phyloP scores from a whole-genome alignment of 1,140 invertebrate species.

The Cydia amplana region DNA sequence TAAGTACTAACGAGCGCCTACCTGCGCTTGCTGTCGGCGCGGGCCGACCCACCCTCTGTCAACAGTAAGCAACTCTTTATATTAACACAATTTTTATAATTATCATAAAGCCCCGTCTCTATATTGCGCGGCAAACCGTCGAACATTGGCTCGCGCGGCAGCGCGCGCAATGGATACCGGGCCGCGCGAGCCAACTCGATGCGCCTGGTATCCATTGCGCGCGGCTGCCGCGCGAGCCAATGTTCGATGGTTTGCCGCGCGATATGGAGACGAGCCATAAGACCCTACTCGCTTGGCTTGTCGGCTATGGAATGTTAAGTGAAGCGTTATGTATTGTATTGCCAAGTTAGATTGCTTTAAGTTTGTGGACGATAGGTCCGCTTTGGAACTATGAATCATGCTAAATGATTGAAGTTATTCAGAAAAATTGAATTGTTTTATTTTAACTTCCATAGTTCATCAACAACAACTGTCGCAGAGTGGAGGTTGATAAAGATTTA shows the following conservation, averaged over 20 bases:
- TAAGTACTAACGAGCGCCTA: slow-evolving; percentile 45
- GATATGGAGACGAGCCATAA: too few relatives aligned
- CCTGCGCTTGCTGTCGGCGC: slow-evolving; percentile 45
- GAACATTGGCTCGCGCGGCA: too few relatives aligned
- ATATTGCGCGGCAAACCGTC: too few relatives aligned
- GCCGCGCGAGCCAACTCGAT: too few relatives aligned
- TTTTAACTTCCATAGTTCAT: not conserved
- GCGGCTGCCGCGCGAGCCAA: too few relatives aligned
- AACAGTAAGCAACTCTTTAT: slow-evolving; percentile 34
- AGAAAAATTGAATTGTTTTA: not conserved
- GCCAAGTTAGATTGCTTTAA: slow-evolving; percentile 5
- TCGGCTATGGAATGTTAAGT: slow-evolving; percentile 27
- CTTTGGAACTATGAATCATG: not conserved
- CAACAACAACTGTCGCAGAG: not conserved
- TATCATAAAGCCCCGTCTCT: too few relatives aligned
- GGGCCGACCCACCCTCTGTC: slow-evolving; percentile 32
- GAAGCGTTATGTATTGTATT: slow-evolving; percentile 23
- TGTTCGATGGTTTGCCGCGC: too few relatives aligned
- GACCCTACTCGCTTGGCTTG: slow-evolving; percentile 22
- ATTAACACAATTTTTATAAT: slow-evolving; percentile 28
- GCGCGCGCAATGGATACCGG: too few relatives aligned
- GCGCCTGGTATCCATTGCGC: too few relatives aligned
- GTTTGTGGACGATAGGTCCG: not conserved
- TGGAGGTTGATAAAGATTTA: not conserved
- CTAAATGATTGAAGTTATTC: not conserved